phyloP scores from a whole-genome alignment of 2,888 invertebrate species.

The Criorhina ranunculi region DNA sequence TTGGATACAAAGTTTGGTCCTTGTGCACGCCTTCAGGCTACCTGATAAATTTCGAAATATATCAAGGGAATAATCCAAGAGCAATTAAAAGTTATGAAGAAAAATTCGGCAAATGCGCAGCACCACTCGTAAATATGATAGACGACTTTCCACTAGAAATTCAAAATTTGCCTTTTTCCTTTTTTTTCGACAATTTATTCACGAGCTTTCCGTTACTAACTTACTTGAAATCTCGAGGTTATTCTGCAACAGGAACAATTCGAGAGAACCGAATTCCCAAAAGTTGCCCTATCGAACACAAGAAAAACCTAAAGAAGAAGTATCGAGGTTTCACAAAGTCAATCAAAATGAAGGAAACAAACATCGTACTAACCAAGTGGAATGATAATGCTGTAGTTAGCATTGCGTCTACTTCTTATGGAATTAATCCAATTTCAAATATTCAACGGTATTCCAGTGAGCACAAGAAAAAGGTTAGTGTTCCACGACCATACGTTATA shows the following conservation, averaged over 20 bases:
- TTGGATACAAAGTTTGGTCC: conserved; percentile 78
- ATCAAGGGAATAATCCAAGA: conserved; percentile 39
- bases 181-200: conserved; percentile 78
- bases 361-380: conserved; percentile 3
- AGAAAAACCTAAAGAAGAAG: background rate
- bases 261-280: conserved; percentile 77
- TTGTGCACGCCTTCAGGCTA: conserved; percentile 70
- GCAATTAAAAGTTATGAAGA: background rate
- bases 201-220: conserved; percentile 69
- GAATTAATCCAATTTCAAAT: too few relatives aligned
- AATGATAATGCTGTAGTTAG: conserved; percentile 4
- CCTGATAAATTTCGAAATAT: conserved; percentile 77
- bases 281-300: conserved; percentile 59
- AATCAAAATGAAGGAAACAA: conserved; percentile 1
- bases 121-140: conserved; percentile 13
- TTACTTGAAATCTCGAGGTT: conserved; percentile 69
- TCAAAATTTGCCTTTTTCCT: conserved; percentile 70
- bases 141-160: conserved; percentile 64
- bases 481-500: background rate
- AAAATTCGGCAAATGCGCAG: conserved; percentile 11
- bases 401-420: too few relatives aligned
- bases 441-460: too few relatives aligned
- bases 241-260: conserved; percentile 78
- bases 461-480: background rate
- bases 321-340: too few relatives aligned